Base-by-base conservation (phyloP, 2,888 invertebrate genomes). In the Hyposoter dolosus region DNA sequence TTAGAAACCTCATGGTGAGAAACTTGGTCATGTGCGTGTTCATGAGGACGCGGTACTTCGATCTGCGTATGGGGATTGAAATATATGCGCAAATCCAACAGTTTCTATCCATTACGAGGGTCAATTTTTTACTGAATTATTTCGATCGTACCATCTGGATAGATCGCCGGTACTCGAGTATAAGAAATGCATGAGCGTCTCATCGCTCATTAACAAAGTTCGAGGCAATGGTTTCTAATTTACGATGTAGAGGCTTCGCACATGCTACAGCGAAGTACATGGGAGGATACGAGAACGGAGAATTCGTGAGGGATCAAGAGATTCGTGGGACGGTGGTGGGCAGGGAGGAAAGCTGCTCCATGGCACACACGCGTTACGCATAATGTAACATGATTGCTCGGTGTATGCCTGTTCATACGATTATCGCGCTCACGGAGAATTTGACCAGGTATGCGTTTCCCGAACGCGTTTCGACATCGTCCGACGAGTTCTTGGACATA, bases 301-400 rank as follows among this genome's bases (percentile, higher is more conserved):
- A 60, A 72, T 78, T 82, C 63, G 35, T 74, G 65, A 63, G 77
- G 50, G 71, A 63, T 60, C 23, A 45, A 45, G 35, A 76, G 50
- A 32, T 56, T 69, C 53, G 32, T 50, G 71, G 66, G 56, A 75
- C 28, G 63, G 35, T 60, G 40, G 45, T 50, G 82, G 56, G 83
- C 40, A 40, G 17, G 12, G 68, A 65, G 82, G 78, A 82, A 60
- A 75, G 74, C 75, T 78, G 75, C 69, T 79, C 45, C 69, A 45
- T 65, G 74, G 68, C 84, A 87, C 88, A 89, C 87, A 89, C 88
- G 90, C 90, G 90, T 92, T 89, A 89, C 90, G 91, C 91, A 92
- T 92, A 91, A 92, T 92, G 88, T 89, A 91, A 92, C 92, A 92
- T 92, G 92, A 92, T 92, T 92, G 92, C 89, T 80, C 78, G 90